Base-by-base conservation (phyloP, 2,797 vertebrate species). In the Rhinella marina region DNA sequence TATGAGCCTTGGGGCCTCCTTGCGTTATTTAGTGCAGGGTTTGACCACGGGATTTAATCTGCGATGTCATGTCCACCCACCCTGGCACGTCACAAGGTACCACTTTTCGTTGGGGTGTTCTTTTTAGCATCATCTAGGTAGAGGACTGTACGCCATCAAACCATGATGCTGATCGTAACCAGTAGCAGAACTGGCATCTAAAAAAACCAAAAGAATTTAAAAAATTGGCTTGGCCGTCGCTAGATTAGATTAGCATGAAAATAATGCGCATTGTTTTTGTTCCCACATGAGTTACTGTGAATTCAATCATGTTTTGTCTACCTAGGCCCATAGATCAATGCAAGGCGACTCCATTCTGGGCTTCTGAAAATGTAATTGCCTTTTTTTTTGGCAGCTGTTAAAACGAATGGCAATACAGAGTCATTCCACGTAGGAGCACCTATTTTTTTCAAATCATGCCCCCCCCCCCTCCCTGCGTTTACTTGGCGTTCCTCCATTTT, bases 401-500 rank as follows among this genome's bases (percentile, higher is more conserved):
- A 83, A 84, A 80, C 48, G 66, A 76, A 81, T 61, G 75, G 41
- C 88, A 80, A 80, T 76, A 48, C 25, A 23, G 48, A 52, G 76
- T 68, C 50, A 59, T 76, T 86, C 48, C 68, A 57, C 41, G 14
- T 81, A 78, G 73, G 88, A 64, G 62, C 50, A 82, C 84, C 73
- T 78, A n/a, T n/a, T n/a, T n/a, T n/a, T n/a, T n/a, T n/a, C n/a
- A n/a, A n/a, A n/a, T n/a, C n/a, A n/a, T n/a, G n/a, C n/a, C 52
- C 5, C 25, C 50, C 41, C n/a, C 48, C 1, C 66, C 80, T 77
- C 89, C 11, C 81, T 88, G 80, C 87, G 68, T 90, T 90, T 85
- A 89, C 81, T 77, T 94, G 92, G 92, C 91, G 79, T 1, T 19
- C 52, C 29, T 90, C 93, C 92, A 81, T n/a, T 27, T 81, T 93